Evolutionary conservation across 2,797 vertebrate genomes (phyloP).

Genomic region (Hydrolagus colliei): DNA sequence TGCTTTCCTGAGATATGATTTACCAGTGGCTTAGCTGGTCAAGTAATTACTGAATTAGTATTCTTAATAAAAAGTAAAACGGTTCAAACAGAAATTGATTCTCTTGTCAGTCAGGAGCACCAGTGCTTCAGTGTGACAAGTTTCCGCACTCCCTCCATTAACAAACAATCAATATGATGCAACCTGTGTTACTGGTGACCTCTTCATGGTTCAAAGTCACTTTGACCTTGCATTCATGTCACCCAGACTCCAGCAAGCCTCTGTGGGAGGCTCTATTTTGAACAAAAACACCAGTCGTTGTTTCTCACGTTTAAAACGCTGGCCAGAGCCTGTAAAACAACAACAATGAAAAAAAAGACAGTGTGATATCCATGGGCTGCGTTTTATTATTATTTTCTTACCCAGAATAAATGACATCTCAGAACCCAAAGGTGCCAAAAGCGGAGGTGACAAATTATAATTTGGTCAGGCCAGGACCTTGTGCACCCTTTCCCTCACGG

Average conservation of each 20-base stretch:
- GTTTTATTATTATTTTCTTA: conserved; percentile 45
- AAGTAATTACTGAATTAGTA: conserved; percentile 8
- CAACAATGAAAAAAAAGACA: neutral
- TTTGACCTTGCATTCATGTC: conserved; percentile 25
- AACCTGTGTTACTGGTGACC: conserved; percentile 27
- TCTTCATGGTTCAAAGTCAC: neutral
- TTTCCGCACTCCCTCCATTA: neutral
- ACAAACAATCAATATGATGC: conserved; percentile 21
- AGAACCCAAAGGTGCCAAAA: conserved; percentile 86
- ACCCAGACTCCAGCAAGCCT: conserved; percentile 3
- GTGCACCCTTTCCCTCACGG: conserved; percentile 71
- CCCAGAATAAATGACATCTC: conserved; percentile 93
- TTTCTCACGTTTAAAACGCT: conserved; percentile 20
- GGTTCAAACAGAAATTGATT: neutral
- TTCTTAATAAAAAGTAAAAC: neutral
- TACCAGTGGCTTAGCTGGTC: neutral
- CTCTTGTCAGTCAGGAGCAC: neutral
- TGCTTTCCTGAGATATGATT: no score
- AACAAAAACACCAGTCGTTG: conserved; percentile 15
- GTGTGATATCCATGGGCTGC: conserved; percentile 17
- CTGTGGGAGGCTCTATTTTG: conserved; percentile 21
- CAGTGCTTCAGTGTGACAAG: neutral
- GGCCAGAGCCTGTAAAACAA: neutral
- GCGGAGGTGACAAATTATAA: conserved; percentile 84
- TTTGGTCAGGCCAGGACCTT: conserved; percentile 71